A percentile compares a stretch with the other conserved stretches of the same genome.
phyloP scores from a whole-genome alignment of 2,888 invertebrate species.

The Sinelater perroti region DNA sequence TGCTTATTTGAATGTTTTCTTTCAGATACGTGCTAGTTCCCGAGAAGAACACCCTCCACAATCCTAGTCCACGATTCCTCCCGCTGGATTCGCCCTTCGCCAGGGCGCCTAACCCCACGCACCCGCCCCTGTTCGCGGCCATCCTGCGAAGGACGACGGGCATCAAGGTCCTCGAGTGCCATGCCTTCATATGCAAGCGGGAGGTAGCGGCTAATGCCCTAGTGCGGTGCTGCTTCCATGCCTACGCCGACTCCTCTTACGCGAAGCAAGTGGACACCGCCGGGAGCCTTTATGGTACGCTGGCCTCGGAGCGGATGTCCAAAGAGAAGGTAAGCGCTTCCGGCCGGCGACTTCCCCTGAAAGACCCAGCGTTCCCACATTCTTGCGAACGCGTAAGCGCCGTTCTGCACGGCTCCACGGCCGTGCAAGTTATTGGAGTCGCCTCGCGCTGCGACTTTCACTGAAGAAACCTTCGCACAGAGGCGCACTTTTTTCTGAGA shows the following conservation, averaged over 20 bases:
- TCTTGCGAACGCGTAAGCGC: slow-evolving; percentile 18
- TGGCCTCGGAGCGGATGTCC: slow-evolving; percentile 56
- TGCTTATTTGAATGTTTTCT: no score
- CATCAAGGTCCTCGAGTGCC: slow-evolving; percentile 98
- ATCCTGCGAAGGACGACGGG: slow-evolving; percentile 95
- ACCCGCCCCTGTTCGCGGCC: slow-evolving; percentile 96
- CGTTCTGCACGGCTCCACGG: slow-evolving; percentile 15
- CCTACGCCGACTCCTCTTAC: slow-evolving; percentile 95
- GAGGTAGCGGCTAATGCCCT: slow-evolving; percentile 97
- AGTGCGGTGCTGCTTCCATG: slow-evolving; percentile 96
- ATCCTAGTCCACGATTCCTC: slow-evolving; percentile 85
- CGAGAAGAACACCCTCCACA: slow-evolving; percentile 61
- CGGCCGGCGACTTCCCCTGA: no score
- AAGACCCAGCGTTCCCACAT: no score
- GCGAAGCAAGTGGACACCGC: slow-evolving; percentile 81
- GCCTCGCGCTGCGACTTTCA: slow-evolving; percentile 14
- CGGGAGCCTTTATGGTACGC: slow-evolving; percentile 58
- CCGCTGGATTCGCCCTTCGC: slow-evolving; percentile 97
- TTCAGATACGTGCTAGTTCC: slow-evolving; percentile 62
- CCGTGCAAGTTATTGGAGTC: slow-evolving; percentile 15
- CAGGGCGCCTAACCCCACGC: slow-evolving; percentile 88
- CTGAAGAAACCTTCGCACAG: slow-evolving; percentile 9
- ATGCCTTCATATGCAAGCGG: slow-evolving; percentile 96
- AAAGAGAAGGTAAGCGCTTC: slow-evolving; percentile 56
- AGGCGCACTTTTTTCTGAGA: slow-evolving; percentile 11